These are phyloP conservation scores for Trichacis sp. DNA, from an alignment of 2,888 invertebrate species.

Conservation along the genomic window DNA sequence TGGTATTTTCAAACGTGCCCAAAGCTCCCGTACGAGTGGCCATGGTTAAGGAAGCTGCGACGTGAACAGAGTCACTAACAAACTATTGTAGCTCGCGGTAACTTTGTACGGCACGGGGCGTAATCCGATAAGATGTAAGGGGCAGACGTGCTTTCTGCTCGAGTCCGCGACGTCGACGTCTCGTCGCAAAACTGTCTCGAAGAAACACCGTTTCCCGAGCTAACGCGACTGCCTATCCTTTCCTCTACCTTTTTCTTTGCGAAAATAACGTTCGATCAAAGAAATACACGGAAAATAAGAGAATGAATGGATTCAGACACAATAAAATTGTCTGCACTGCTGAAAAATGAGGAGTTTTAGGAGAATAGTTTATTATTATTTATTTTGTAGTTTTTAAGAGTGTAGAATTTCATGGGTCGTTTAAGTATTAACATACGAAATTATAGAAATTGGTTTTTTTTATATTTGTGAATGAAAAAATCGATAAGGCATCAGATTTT, in stretches of 20 bases:
- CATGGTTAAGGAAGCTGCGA: conserved; percentile 38
- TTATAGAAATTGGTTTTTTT: too few relatives aligned
- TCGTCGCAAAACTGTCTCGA: conserved; percentile 46
- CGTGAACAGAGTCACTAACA: conserved; percentile 53
- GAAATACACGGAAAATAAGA: background rate
- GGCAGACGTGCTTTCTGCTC: conserved; percentile 53
- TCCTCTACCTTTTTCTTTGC: background rate
- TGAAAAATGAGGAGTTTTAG: too few relatives aligned
- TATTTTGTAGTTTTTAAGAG: too few relatives aligned
- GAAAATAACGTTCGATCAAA: background rate
- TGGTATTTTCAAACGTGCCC: conserved; percentile 25
- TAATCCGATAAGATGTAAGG: conserved; percentile 51
- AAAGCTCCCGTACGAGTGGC: conserved; percentile 22
- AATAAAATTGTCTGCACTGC: too few relatives aligned
- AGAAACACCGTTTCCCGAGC: background rate
- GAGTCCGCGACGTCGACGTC: conserved; percentile 42
- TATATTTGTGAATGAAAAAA: too few relatives aligned
- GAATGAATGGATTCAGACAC: too few relatives aligned
- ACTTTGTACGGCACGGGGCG: conserved; percentile 43
- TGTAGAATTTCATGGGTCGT: too few relatives aligned
- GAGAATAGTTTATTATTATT: too few relatives aligned
- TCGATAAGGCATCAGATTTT: too few relatives aligned
- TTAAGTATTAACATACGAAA: too few relatives aligned
- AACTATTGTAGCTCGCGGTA: conserved; percentile 55
- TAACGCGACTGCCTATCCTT: background rate